A percentile compares a stretch with the other conserved stretches of the same genome.
Conservation (phyloP, 2,113 vertebrate species). For the Leptobrachium ailaonicum region DNA sequence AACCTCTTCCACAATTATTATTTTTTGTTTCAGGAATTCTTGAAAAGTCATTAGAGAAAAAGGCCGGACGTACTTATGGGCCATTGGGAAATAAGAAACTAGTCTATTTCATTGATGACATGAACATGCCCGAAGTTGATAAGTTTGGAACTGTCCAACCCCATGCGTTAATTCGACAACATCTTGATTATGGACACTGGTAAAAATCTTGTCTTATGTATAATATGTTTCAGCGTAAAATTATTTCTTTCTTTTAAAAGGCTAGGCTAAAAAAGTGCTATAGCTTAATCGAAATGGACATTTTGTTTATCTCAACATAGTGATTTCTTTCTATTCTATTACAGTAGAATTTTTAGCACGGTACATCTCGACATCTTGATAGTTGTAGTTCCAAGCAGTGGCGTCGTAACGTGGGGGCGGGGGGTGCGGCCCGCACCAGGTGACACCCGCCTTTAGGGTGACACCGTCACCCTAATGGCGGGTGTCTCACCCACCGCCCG, state of each 20-base stretch:
- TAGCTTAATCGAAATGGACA: neutral
- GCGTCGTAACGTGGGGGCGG: too few species aligned
- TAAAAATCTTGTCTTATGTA: conserved; percentile 50
- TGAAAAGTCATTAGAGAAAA: conserved; percentile 76
- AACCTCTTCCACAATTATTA: too few species aligned
- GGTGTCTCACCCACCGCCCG: too few species aligned
- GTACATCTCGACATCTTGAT: too few species aligned
- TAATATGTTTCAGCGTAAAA: neutral
- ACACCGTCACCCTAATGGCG: too few species aligned
- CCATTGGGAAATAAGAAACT: conserved; percentile 73
- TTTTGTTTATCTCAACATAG: too few species aligned
- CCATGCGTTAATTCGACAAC: conserved; percentile 72
- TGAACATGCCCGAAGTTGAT: conserved; percentile 78
- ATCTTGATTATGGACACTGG: conserved; percentile 75
- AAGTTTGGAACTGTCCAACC: conserved; percentile 70
- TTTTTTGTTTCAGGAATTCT: conserved; percentile 67
- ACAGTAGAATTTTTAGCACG: neutral
- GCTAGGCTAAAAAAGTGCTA: neutral
- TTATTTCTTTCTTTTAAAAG: too few species aligned
- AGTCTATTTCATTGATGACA: conserved; percentile 75
- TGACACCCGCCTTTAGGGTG: too few species aligned
- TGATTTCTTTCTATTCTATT: conserved; percentile 17
- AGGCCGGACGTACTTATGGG: conserved; percentile 68
- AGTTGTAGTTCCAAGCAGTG: too few species aligned
- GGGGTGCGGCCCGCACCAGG: too few species aligned